phyloP scores from a whole-genome alignment of 2,888 invertebrate species.

The Cactoblastis cactorum region DNA sequence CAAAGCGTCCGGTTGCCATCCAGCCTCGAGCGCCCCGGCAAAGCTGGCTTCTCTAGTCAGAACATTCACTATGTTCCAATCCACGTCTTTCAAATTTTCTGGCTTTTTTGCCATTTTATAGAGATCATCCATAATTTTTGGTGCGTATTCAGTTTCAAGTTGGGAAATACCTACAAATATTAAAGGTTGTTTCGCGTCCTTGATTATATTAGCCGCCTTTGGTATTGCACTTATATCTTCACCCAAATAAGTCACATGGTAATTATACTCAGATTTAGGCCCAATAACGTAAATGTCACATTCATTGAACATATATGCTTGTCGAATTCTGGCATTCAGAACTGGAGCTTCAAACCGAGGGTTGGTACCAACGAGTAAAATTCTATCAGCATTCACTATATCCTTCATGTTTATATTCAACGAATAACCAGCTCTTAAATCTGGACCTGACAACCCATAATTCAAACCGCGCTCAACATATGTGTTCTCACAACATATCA shows the following conservation, averaged over 20 bases:
- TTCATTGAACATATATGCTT: conserved; percentile 94
- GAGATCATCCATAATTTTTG: conserved; percentile 38
- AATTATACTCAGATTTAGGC: conserved; percentile 92
- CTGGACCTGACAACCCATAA: conserved; percentile 36
- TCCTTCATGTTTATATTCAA: conserved; percentile 86
- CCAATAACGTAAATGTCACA: conserved; percentile 92
- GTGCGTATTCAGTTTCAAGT: conserved; percentile 32
- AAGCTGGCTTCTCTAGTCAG: conserved; percentile 94
- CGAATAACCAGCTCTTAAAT: conserved; percentile 59
- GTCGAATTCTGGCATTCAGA: conserved; percentile 95
- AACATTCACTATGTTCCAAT: conserved; percentile 86
- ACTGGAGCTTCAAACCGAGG: conserved; percentile 98
- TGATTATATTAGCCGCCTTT: conserved; percentile 27
- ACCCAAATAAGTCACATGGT: conserved; percentile 68
- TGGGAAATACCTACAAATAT: conserved; percentile 60
- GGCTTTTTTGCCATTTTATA: conserved; percentile 25
- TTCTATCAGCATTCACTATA: conserved; percentile 84
- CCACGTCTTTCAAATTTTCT: conserved; percentile 5
- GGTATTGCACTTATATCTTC: conserved; percentile 29
- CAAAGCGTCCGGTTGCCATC: conserved; percentile 88
- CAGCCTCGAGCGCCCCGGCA: conserved; percentile 96
- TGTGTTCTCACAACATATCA: conserved; percentile 54
- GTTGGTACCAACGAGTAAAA: conserved; percentile 96
- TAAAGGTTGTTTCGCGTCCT: conserved; percentile 48
- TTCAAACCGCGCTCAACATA: conserved; percentile 49